Base-by-base conservation (phyloP, 2,113 vertebrate species). In the Pteropus alecto region DNA sequence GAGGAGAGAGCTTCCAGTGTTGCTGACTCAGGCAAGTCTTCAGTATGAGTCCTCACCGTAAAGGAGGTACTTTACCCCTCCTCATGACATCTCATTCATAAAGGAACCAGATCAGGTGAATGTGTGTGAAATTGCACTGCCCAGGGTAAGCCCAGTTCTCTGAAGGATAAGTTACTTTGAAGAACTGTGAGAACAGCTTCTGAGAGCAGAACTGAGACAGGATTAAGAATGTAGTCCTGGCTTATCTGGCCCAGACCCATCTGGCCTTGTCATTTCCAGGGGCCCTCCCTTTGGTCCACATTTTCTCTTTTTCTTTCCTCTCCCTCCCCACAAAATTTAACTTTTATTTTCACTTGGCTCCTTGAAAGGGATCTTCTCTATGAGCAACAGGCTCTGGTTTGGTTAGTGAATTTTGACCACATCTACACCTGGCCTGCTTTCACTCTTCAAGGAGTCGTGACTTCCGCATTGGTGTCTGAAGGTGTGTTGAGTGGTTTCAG, bases 301-400 rank as follows among this genome's bases (percentile, higher is more conserved):
- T 54, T 46, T 46, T 41, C 48, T 51, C 48, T 33, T 24, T 28
- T 60, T 3, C 68, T 60, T n/a, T 19, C 33, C 21, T 11, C 30
- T 4, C 60, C 85, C 13, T 33, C 54, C 35, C 12, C 38, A 26
- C 19, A 63, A 22, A 63, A 38, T 63, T 76, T 63, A 48, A 28
- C 71, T 89, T 89, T 77, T 22, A 48, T 63, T 63, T 89, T 77
- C 58, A 28, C 71, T 60, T 1, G 5, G 6, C 22, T 15, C 35
- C 4, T 33, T 18, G 13, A 48, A 3, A 48, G 3, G 26, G 6
- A 0, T 48, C 48, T 48, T 48, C 48, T 48, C 48, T 48, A 48
- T 48, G 0, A 2, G 15, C 13, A 48, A 48, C 63, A 24, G 26
- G 41, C 5, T 1, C 5, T 74, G n/a, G 12, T 61, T 41, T 6